Conservation (phyloP, 2,113 vertebrate species). For the Myocastor coypus region DNA sequence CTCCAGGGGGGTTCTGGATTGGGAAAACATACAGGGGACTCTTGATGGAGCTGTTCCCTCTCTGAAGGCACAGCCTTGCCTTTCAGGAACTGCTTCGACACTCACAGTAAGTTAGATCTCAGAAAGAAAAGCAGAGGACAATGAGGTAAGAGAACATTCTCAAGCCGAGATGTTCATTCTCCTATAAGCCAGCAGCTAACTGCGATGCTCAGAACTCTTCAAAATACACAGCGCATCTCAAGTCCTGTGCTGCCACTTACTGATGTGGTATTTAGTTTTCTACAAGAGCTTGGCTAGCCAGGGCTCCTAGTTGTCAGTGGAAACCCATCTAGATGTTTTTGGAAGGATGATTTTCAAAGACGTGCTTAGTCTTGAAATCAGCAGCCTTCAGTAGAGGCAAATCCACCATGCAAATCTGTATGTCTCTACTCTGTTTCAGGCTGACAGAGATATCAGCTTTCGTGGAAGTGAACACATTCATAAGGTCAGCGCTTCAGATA, state of each 20-base stretch:
- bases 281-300: background rate
- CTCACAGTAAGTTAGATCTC: background rate
- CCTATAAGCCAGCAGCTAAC: background rate
- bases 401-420: background rate
- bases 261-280: background rate
- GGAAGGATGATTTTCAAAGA: background rate
- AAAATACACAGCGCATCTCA: background rate
- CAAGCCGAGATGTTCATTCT: background rate
- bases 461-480: background rate
- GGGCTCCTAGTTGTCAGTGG: background rate
- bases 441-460: background rate
- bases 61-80: background rate
- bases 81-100: background rate
- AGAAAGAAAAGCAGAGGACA: background rate
- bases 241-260: background rate
- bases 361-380: background rate
- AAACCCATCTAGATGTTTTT: background rate
- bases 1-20: background rate
- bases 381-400: background rate
- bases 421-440: background rate
- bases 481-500: background rate
- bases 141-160: background rate
- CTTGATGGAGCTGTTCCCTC: background rate
- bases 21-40: background rate
- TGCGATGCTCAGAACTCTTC: background rate